Evolutionary conservation across 30 jellyfish, hydroid and myxozoan genomes (phyloP).

Genomic region (Sanderia malayensis): DNA sequence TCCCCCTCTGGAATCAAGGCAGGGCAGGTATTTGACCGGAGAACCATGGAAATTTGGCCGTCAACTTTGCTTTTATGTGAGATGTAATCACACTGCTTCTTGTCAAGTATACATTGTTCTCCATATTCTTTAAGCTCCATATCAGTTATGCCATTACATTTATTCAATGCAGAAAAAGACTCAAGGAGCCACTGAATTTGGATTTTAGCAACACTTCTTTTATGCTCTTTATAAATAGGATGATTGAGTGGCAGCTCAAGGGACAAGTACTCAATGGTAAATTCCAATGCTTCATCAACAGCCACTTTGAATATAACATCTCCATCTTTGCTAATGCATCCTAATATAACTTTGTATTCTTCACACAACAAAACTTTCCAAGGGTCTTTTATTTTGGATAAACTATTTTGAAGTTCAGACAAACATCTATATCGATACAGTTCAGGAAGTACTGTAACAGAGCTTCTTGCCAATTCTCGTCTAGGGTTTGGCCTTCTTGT

Average conservation of each 20-base stretch:
- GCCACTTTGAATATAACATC: conserved; percentile 30
- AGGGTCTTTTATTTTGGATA: conserved; percentile 38
- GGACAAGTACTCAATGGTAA: conserved; percentile 46
- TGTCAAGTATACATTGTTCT: conserved; percentile 25
- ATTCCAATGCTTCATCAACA: conserved; percentile 51
- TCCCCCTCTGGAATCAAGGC: no score
- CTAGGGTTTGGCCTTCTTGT: conserved; percentile 19
- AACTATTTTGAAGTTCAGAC: conserved; percentile 33
- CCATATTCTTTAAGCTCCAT: conserved; percentile 25
- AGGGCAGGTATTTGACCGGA: no score
- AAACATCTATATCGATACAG: conserved; percentile 37
- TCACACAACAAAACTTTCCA: conserved; percentile 34
- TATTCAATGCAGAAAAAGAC: conserved; percentile 26
- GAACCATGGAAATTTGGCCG: no score
- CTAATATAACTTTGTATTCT: conserved; percentile 18
- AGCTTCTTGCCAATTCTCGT: conserved; percentile 18
- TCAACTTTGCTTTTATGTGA: no score
- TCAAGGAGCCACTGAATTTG: conserved; percentile 33
- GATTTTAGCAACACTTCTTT: conserved; percentile 32
- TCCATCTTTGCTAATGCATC: conserved; percentile 39
- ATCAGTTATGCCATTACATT: conserved; percentile 32
- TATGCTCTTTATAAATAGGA: conserved; percentile 31
- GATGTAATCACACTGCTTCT: conserved; percentile 3
- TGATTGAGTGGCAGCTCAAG: conserved; percentile 50
- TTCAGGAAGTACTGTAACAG: conserved; percentile 25